phyloP scores from a whole-genome alignment of 2,797 vertebrate genomes.

The Sebastes melanostomus region DNA sequence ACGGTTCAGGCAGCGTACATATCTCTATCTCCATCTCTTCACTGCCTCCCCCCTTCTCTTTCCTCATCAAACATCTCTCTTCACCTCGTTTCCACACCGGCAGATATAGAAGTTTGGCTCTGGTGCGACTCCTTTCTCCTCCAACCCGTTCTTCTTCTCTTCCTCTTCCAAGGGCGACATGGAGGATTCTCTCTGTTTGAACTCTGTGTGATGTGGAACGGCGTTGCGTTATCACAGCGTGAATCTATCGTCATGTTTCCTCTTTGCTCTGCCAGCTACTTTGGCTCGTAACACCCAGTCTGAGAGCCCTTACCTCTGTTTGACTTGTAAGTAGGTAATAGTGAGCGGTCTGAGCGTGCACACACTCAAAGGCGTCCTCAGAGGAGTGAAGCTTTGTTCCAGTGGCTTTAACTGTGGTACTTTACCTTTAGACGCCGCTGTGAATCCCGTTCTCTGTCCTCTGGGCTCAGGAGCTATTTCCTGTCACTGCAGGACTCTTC shows the following conservation, averaged over 20 bases:
- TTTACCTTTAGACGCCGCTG: constrained; percentile 23
- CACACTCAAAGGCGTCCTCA: background rate
- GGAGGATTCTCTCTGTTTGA: constrained; percentile 10
- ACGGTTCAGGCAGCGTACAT: background rate
- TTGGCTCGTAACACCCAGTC: constrained; percentile 13
- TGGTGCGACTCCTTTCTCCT: background rate
- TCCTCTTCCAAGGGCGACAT: constrained; percentile 5
- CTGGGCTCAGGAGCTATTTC: constrained; percentile 1
- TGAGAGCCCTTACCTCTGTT: constrained; percentile 43
- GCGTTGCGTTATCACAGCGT: constrained; percentile 24
- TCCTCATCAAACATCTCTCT: constrained; percentile 20
- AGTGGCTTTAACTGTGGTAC: constrained; percentile 14
- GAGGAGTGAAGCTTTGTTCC: constrained; percentile 37
- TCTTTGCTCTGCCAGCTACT: background rate
- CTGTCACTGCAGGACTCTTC: background rate
- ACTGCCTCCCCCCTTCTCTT: background rate
- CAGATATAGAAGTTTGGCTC: constrained; percentile 37
- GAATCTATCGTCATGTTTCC: constrained; percentile 26
- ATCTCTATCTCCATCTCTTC: constrained; percentile 21
- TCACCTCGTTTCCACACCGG: background rate
- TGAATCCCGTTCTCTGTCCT: constrained; percentile 3
- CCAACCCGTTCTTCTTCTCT: background rate
- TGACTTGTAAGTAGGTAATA: constrained; percentile 38
- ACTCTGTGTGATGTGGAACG: constrained; percentile 34
- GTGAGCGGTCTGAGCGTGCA: background rate